phyloP scores from a whole-genome alignment of 1,140 invertebrate genomes.

The Diuraphis noxia region DNA sequence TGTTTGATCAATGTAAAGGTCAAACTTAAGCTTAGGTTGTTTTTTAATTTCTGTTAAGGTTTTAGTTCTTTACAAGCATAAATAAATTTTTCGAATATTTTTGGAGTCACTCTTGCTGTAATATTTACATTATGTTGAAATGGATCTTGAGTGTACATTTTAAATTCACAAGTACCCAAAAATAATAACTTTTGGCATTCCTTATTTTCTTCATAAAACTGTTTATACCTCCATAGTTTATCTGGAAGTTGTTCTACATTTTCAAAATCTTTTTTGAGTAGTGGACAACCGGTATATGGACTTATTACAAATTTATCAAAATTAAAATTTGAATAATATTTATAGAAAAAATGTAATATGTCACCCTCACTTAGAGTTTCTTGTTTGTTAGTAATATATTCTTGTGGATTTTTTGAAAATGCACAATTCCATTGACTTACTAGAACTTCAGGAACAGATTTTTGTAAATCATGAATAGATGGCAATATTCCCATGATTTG shows the following conservation, averaged over 20 bases:
- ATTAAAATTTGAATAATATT: slow-evolving; percentile 34
- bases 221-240: slow-evolving; percentile 29
- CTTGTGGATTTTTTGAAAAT: slow-evolving; percentile 5
- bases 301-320: slow-evolving; percentile 42
- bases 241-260: slow-evolving; percentile 21
- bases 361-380: not conserved
- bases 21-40: not conserved
- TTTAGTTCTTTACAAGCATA: slow-evolving; percentile 13
- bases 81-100: slow-evolving; percentile 45
- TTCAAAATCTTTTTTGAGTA: slow-evolving; percentile 29
- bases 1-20: not conserved
- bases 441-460: slow-evolving; percentile 5
- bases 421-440: slow-evolving; percentile 38
- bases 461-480: slow-evolving; percentile 21
- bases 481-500: slow-evolving; percentile 42
- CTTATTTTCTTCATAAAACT: slow-evolving; percentile 41
- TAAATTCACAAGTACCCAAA: slow-evolving; percentile 16
- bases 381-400: not conserved
- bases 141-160: slow-evolving; percentile 48
- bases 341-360: not conserved
- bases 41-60: not conserved
- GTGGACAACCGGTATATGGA: slow-evolving; percentile 3
- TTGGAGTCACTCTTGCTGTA: slow-evolving; percentile 32
- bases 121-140: slow-evolving; percentile 51
- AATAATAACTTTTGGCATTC: slow-evolving; percentile 2